phyloP scores from a whole-genome alignment of 2,888 invertebrate species.

The Cataglyphis albicans region DNA sequence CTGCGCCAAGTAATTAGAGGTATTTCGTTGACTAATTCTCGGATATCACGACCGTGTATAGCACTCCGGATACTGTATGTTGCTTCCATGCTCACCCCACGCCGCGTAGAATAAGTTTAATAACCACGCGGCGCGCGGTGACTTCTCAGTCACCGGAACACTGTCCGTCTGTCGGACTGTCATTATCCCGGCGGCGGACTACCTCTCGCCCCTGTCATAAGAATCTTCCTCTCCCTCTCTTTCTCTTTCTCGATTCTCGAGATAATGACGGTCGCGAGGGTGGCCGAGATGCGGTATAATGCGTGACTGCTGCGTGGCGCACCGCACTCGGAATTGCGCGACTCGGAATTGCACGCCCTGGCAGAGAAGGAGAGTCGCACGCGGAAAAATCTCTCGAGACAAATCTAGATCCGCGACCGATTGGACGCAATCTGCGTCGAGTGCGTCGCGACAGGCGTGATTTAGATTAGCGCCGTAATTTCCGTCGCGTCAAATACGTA shows the following conservation, averaged over 20 bases:
- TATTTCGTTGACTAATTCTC: constrained; percentile 52
- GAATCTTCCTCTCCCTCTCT: constrained; percentile 33
- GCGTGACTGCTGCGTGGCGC: constrained; percentile 68
- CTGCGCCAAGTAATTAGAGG: constrained; percentile 41
- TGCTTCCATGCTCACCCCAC: constrained; percentile 13
- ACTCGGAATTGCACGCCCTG: constrained; percentile 19
- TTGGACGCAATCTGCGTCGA: constrained; percentile 37
- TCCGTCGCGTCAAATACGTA: constrained; percentile 35
- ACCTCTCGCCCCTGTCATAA: constrained; percentile 56
- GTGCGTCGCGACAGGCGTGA: constrained; percentile 24
- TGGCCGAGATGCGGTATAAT: constrained; percentile 70
- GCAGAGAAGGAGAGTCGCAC: constrained; percentile 37
- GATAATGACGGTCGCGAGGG: constrained; percentile 80
- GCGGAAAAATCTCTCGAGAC: constrained; percentile 56
- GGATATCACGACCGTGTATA: constrained; percentile 26
- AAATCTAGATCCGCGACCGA: constrained; percentile 48
- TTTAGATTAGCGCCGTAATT: constrained; percentile 36
- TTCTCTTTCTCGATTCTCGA: constrained; percentile 60
- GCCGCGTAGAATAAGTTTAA: constrained; percentile 70
- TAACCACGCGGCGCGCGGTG: constrained; percentile 59
- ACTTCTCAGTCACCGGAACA: constrained; percentile 68
- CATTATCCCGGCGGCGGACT: constrained; percentile 64
- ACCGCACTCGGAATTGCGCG: constrained; percentile 58
- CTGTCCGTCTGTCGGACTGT: constrained; percentile 65
- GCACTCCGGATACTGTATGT: not conserved